Evolutionary conservation across 1,140 invertebrate species (phyloP), one percentile per base, ranked within the genome.

Genomic region (Helicoverpa zea): DNA sequence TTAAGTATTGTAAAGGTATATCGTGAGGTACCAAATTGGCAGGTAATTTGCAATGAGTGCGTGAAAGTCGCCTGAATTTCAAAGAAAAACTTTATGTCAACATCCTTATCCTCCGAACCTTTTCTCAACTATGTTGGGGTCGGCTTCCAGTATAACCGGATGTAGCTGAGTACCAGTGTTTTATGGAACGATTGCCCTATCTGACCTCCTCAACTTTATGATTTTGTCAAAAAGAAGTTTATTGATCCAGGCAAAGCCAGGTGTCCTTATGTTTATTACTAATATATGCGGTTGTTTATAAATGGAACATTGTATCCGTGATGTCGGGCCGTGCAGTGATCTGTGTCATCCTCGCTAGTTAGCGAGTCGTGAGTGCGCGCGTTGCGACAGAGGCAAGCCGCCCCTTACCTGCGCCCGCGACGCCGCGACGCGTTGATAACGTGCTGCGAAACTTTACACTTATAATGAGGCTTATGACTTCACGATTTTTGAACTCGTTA

Each of bases 321-420:
- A 76, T 70, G 75, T 64, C 61, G 59, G 29, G 56, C 80, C 35
- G 49, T 79, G 81, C 66, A 16, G 35, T 82, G 83, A 84, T 84
- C 78, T 82, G 83, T 84, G 83, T 80, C 79, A 75, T 78, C 79
- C 58, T 78, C 79, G 66, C 75, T 84, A 76, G 83, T 84, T 82
- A 79, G 80, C 51, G 72, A 72, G 75, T 80, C 81, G 83, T 82
- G 83, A 63, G 59, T 63, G 75, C 70, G 75, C 29, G 81, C 72
- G 77, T 51, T 51, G 75, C 75, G 66, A 77, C 61, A 64, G 75
- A 49, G 29, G 52, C 70, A 51, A 77, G 43, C 47, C 61, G 75
- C 43, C 58, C 54, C 58, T 73, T 61, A 61, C 58, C n/a, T 52
- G 51, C 68, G 51, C 68, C 51, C 23, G 68, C 43, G 35, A 43